Base-by-base conservation (phyloP, 2,113 vertebrate species). In the Ceyx margarethae region DNA sequence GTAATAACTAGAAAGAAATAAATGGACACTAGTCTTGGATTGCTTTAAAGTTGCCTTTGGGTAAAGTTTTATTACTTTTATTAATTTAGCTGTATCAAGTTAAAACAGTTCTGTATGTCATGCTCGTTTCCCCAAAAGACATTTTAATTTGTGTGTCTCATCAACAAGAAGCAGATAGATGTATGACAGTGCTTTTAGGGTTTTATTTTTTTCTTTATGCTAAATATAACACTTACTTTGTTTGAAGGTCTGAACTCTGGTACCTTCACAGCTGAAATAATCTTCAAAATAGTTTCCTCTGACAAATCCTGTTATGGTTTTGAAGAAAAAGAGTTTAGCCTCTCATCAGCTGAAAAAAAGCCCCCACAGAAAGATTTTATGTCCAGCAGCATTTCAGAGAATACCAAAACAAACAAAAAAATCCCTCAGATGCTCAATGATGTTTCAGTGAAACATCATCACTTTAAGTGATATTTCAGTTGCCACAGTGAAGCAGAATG, bases 171-270 rank as follows among this genome's bases (percentile, higher is more conserved):
- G 14, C 23, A 61, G 40, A 7, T 68, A 31, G 10, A 69, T 37
- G 15, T 15, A 8, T 31, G n/a, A 75, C 33, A n/a, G 9, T n/a
- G 37, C 13, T 60, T 26, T 11, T 7, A 13, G 33, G 57, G 23
- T 50, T n/a, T 58, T 51, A 22, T 43, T 40, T 50, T 68, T 53
- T 58, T 43, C 21, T 75, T 88, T 45, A 50, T 72, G 78, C 28
- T 46, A 87, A 43, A 3, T 56, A 79, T 33, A 21, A 42, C 11
- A 76, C 96, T 91, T 98, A 99, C 99, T 98, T 99, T 99, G 90
- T 98, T 98, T 53, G 98, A 98, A 61, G 99, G 99, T 78, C 97
- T 98, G 97, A 99, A 99, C 84, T 99, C 98, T 10, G 98, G 98
- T 96, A 99, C 97, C 64, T 98, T 97, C 90, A 99, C 91, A 78